Base-by-base conservation (phyloP, 1,140 invertebrate genomes). In the Leptoteleia sp. region DNA sequence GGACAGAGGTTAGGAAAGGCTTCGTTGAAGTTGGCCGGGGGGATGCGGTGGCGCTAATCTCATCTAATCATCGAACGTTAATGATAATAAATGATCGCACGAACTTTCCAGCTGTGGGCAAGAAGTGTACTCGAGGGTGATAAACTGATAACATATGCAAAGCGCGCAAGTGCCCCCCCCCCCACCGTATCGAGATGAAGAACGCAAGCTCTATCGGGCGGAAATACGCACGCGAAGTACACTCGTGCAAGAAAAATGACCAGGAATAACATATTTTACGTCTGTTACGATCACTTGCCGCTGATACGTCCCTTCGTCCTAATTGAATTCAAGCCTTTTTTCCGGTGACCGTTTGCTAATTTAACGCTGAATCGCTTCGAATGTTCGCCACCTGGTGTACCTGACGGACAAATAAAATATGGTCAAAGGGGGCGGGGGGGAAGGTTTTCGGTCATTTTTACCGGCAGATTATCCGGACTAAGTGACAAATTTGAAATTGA, bases 31-130 rank as follows among this genome's bases (percentile, higher is more conserved):
- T 73, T 72, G 27, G 55, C 35, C 54, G 55, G 76, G 55, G 76
- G 62, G 55, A 72, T 68, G 68, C 40, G 68, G 71, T 22, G 52
- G 50, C 35, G 40, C 78, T 80, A 80, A 80, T 80, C 78, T 80
- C 72, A 55, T 62, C 72, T 80, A 80, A 80, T 80, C 78, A 80
- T 80, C 72, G 68, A 80, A 80, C 67, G 65, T 80, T 80, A 80
- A 80, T 80, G 78, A 76, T 80, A 76, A 80, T 47, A 68, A 76
- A 80, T 72, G 78, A 76, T 76, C 48, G 38, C 50, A 68, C 42
- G 47, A 80, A 80, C 72, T 76, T 76, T 68, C 61, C 67, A 72
- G 72, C 61, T 72, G 73, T 67, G 48, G 57, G 43, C 67, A 57
- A 76, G 67, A 80, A 76, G 68, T 71, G 57, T 40, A 33, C 71